phyloP scores from a whole-genome alignment of 2,797 vertebrate genomes.

The Sebastes variabilis region DNA sequence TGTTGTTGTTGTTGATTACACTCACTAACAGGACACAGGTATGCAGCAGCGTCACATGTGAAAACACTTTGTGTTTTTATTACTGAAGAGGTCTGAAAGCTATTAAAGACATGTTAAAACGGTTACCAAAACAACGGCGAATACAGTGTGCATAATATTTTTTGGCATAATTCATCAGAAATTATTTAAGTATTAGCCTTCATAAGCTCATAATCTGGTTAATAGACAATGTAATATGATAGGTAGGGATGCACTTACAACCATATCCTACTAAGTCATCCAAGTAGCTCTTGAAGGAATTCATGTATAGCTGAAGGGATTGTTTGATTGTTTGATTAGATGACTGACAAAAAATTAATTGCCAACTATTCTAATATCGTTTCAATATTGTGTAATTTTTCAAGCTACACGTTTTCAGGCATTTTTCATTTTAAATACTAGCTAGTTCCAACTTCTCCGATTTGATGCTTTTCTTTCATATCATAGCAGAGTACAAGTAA shows the following conservation, averaged over 20 bases:
- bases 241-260: neutral
- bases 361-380: neutral
- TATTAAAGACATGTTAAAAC: slow-evolving; percentile 21
- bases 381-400: neutral
- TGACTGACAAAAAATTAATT: neutral
- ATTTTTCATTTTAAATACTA: neutral
- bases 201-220: neutral
- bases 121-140: neutral
- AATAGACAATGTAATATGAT: neutral
- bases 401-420: neutral
- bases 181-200: neutral
- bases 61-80: slow-evolving; percentile 48
- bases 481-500: neutral
- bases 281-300: neutral
- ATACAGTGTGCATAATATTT: neutral
- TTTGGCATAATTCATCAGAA: neutral
- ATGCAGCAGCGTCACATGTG: slow-evolving; percentile 41
- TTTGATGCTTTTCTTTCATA: neutral
- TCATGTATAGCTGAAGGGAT: neutral
- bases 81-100: slow-evolving; percentile 27
- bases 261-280: neutral
- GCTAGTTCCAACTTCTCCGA: neutral
- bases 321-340: neutral
- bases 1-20: slow-evolving; percentile 48
- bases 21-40: slow-evolving; percentile 54